Base-by-base conservation (phyloP, 2,113 vertebrate species). In the Ptychochromis oligacanthus region DNA sequence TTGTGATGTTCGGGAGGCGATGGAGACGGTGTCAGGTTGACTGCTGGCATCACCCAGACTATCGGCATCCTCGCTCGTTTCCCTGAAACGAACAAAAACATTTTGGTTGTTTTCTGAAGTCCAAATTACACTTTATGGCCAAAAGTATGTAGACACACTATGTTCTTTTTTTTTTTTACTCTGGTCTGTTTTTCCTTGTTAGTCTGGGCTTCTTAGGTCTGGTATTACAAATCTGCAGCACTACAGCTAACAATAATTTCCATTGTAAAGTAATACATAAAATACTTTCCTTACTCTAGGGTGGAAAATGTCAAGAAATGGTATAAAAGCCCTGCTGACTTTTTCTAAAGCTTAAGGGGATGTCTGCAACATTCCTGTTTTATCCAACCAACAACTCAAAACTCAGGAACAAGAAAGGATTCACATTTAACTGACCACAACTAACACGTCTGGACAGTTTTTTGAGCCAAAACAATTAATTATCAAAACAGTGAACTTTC, bases 41-140 rank as follows among this genome's bases (percentile, higher is more conserved):
- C 98, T 99, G 96, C 98, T 99, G 83, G 98, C 98, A 55, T 99
- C 98, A 5, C 98, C 98, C 93, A 98, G 96, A 82, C 98, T 99
- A 96, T 99, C 98, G 20, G 95, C 96, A 26, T 99, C 98, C 90
- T 99, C 98, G 31, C 97, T 96, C 54, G 96, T 97, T 79, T 99
- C 98, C 93, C 98, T 99, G 94, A 56, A 52, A 79, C 2, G 83
- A 36, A 79, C 40, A 59, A 72, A 46, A 52, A 70, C 17, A n/a
- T n/a, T 62, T 1, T 3, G 34, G 60, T n/a, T 62, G 60, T 62
- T n/a, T 62, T 62, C 20, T 38, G 14, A 10, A 11, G 6, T 62
- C 38, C 12, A 72, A 49, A 70, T 49, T 20, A 7, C 43, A 12
- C 65, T 70, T 43, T 28, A 24, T 7, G 24, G 43, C 52, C 55